Evolutionary conservation across 2,797 vertebrate species (phyloP), one percentile per base, ranked within the genome.

Genomic region (Salmo trutta): DNA sequence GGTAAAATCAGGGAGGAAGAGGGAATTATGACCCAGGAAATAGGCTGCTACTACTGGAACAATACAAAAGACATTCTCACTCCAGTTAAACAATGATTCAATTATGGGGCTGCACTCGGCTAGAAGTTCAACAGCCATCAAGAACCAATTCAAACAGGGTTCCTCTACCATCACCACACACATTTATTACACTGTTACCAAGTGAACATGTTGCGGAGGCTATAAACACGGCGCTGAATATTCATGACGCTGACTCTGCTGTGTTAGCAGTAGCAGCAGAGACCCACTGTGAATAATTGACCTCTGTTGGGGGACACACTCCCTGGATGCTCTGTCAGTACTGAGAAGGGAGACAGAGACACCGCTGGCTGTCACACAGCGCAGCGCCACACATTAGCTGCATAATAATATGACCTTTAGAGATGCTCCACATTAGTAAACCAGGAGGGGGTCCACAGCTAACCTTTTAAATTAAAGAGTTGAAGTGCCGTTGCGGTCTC

Each of bases 341-440:
- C 79, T 75, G 79, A 21, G 36, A 67, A 70, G 78, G 72, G 73
- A 64, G 73, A 71, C 36, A 72, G 56, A 75, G 31, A 79, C 71
- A 84, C 78, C 77, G 24, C 59, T 64, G 59, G 7, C 59, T 24
- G 21, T 8, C 59, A 64, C 59, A 24, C n/a, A 8, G 59, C 10
- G 59, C 21, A 24, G 59, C 59, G 54, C 36, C 74, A 75, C 64
- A 78, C 78, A 73, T 78, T 76, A 84, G 74, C 88, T 76, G 73
- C 84, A 86, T 91, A 80, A 71, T 87, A 90, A 91, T 89, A 80
- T 88, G 88, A 92, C 86, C 83, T 91, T 91, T 89, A 79, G 47
- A 75, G 81, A 83, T 83, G 62, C 65, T 56, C 15, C 70, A 73
- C 75, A 82, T 80, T 82, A 84, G 81, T 76, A 78, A 71, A 82